phyloP scores from a whole-genome alignment of 2,888 invertebrate genomes.

The Colostygia pectinataria region DNA sequence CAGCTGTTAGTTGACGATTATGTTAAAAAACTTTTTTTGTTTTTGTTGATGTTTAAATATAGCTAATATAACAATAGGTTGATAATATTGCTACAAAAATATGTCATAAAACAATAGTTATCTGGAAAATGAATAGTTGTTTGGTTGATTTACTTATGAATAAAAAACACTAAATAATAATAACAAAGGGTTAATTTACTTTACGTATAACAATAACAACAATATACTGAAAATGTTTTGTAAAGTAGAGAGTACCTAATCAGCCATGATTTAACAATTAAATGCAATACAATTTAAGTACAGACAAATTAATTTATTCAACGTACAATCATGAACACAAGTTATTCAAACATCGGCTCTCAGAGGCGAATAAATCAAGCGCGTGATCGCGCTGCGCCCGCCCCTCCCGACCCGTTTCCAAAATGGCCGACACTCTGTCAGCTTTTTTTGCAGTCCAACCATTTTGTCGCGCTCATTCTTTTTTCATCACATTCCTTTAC shows the following conservation, averaged over 20 bases:
- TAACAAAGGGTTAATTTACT: too few species aligned
- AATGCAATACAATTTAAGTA: conserved; percentile 29
- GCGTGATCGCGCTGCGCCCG: conserved; percentile 53
- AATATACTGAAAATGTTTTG: not conserved
- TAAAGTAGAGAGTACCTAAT: not conserved
- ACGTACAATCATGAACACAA: conserved; percentile 56
- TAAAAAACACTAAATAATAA: too few species aligned
- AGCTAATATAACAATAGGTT: too few species aligned
- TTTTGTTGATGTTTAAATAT: too few species aligned
- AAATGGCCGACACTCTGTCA: conserved; percentile 66
- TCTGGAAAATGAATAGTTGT: too few species aligned
- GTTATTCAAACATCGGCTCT: conserved; percentile 48
- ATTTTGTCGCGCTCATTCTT: conserved; percentile 53
- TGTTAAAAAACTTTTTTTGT: not conserved
- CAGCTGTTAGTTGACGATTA: not conserved
- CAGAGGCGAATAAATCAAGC: conserved; percentile 67
- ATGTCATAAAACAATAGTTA: too few species aligned
- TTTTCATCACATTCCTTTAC: conserved; percentile 38
- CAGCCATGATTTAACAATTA: conserved; percentile 19
- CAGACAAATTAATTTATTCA: conserved; percentile 21
- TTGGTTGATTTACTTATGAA: too few species aligned
- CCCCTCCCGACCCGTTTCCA: conserved; percentile 64
- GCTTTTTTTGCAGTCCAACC: conserved; percentile 60
- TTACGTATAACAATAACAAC: not conserved
- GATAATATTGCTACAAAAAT: too few species aligned